These are phyloP conservation scores for Yasuhikotakia modesta DNA, from an alignment of 2,797 vertebrate genomes.

Conservation along the genomic window DNA sequence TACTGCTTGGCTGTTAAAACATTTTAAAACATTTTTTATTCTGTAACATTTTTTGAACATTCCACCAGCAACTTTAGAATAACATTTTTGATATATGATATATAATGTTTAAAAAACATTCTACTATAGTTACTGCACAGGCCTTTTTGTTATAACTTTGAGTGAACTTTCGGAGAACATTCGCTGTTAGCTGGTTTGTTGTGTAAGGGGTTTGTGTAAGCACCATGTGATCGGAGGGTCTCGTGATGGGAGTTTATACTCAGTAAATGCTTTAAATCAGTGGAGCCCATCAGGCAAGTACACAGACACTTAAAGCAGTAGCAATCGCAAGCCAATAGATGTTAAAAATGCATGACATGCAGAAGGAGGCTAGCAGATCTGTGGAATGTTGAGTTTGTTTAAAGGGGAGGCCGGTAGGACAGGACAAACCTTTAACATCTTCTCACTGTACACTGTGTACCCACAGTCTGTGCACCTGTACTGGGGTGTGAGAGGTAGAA, in stretches of 20 bases:
- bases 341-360: constrained; percentile 37
- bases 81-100: no score
- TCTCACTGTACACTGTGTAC: constrained; percentile 21
- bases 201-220: constrained; percentile 33
- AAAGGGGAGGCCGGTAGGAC: constrained; percentile 14
- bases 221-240: constrained; percentile 21
- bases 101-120: no score
- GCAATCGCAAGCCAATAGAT: background rate
- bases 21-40: no score
- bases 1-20: no score
- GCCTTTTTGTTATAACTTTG: no score
- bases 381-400: constrained; percentile 30
- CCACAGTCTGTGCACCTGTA: background rate
- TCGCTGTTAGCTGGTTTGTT: background rate
- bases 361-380: constrained; percentile 14
- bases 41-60: no score
- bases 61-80: no score
- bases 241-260: background rate
- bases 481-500: constrained; percentile 6
- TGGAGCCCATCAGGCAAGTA: constrained; percentile 21
- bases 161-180: no score
- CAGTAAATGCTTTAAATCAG: constrained; percentile 4
- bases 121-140: no score
- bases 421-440: background rate
- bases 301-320: constrained; percentile 28